Base-by-base conservation (phyloP, 2,888 invertebrate species). In the Zele albiditarsus region DNA sequence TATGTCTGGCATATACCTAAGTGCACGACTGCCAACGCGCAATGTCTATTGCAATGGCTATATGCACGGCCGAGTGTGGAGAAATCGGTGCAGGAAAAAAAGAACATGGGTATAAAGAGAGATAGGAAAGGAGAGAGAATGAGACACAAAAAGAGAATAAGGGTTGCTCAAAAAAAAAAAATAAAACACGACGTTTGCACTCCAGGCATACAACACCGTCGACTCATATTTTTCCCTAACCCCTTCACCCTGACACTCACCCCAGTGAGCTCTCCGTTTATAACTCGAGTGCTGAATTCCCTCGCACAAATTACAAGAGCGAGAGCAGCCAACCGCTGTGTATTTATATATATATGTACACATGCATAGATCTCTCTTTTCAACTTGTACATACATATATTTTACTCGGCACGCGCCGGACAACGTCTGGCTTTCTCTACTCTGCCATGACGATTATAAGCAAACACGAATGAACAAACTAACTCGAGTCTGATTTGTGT, bases 331-430 rank as follows among this genome's bases (percentile, higher is more conserved):
- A 31, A 53, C 31, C 12, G n/a, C 49, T 25, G 49, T 53, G 20
- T 49, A 53, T 67, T 67, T 38, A 25, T 66, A 16, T 65, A 38
- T 65, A 14, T 33, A 42, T 60, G 0, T 60, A 62, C 25, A 28
- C n/a, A 28, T 49, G 14, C 14, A 46, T n/a, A 62, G 42, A 49
- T 67, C 42, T 67, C 49, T 67, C 33, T 67, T 49, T 28, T 27
- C 3, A 28, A 23, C 8, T 67, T 67, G 23, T 28, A n/a, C 20
- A 38, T 23, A 25, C 23, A 42, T 66, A 42, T 70, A 57, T 60
- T 60, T 23, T 70, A 60, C 60, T 57, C 57, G 60, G 70, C 70
- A 70, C 70, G 70, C 70, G 70, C 66, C 74, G 65, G 71, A 70
- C 74, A 71, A 46, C 31, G 58, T 74, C 65, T 71, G 70, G 57